Evolutionary conservation across 2,113 vertebrate species (phyloP).

Genomic region (Hucho hucho): DNA sequence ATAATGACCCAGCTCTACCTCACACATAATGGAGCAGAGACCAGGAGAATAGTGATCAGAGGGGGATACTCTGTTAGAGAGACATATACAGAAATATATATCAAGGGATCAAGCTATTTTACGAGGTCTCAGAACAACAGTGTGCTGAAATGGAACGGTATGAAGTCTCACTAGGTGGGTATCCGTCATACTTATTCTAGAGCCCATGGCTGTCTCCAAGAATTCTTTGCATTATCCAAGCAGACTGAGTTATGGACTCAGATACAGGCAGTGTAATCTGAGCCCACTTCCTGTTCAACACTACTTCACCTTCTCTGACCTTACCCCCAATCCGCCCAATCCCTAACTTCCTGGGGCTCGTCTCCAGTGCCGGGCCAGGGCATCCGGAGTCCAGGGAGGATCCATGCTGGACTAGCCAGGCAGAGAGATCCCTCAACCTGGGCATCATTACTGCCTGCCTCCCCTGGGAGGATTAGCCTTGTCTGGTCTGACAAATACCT

Average conservation of each 20-base stretch:
- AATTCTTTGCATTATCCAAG: background rate
- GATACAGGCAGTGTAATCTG: background rate
- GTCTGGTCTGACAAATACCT: background rate
- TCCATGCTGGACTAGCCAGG: background rate
- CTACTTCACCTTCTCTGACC: background rate
- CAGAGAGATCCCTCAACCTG: background rate
- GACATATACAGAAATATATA: background rate
- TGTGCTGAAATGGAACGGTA: background rate
- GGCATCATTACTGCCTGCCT: conserved; percentile 37
- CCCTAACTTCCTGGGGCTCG: background rate
- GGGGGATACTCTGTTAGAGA: background rate
- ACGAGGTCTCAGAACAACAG: background rate
- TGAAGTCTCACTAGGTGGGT: background rate
- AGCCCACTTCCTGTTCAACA: background rate
- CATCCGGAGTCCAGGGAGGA: background rate
- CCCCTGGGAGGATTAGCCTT: conserved; percentile 15
- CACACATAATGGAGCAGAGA: background rate
- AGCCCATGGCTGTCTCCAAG: background rate
- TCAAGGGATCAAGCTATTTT: background rate
- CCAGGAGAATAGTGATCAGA: background rate
- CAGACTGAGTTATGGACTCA: background rate
- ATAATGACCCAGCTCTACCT: background rate
- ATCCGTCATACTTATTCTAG: background rate
- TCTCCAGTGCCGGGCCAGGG: background rate
- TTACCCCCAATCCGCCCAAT: conserved; percentile 2